phyloP scores from a whole-genome alignment of 2,797 vertebrate species.

The Mormyrus proboscirostris region DNA sequence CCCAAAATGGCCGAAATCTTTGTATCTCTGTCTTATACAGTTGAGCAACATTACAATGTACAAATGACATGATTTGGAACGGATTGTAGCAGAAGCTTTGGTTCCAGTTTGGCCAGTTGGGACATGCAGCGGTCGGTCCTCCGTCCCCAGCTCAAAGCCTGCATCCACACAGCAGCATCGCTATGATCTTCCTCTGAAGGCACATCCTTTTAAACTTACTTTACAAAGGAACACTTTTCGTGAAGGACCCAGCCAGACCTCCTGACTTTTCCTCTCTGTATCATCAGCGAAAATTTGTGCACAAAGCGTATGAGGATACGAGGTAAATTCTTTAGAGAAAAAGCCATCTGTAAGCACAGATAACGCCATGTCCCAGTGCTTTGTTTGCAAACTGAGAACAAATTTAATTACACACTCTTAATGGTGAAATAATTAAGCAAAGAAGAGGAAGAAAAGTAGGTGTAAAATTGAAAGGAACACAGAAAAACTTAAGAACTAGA shows the following conservation, averaged over 20 bases:
- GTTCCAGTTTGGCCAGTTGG: neutral
- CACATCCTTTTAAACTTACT: neutral
- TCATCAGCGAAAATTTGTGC: conserved; percentile 9
- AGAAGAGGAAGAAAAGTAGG: neutral
- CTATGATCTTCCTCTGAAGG: neutral
- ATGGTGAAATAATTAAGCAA: neutral
- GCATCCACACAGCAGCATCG: neutral
- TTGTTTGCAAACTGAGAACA: neutral
- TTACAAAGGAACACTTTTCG: neutral
- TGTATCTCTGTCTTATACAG: neutral
- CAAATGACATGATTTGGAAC: neutral
- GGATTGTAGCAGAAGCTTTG: neutral
- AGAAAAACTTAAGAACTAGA: neutral
- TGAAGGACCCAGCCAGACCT: neutral
- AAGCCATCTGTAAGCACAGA: conserved; percentile 2
- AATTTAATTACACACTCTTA: neutral
- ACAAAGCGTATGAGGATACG: neutral
- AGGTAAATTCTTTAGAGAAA: neutral
- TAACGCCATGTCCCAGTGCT: neutral
- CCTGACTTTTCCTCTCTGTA: neutral
- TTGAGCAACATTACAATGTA: neutral
- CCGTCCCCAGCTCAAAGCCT: neutral
- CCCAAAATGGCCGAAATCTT: neutral
- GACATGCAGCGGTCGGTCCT: neutral
- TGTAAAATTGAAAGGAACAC: neutral